Percentiles rank a stretch among this genome's conserved stretches.
Conservation (phyloP, 2,113 vertebrate species). For the Pangasianodon hypophthalmus region DNA sequence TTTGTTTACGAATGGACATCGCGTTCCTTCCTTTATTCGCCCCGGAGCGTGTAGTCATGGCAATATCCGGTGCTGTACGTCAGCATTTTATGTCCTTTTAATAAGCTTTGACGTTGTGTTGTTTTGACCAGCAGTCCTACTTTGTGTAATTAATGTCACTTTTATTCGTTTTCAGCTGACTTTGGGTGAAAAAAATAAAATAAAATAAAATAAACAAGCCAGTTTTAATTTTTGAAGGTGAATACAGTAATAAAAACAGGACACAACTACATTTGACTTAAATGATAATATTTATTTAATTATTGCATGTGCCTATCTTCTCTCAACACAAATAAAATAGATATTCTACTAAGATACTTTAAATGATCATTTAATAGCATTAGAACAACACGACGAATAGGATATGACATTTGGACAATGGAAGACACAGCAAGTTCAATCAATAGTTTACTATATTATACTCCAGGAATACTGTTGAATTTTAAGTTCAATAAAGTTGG, state of each 20-base stretch:
- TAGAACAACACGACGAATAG: slow-evolving; percentile 73
- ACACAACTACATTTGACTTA: slow-evolving; percentile 72
- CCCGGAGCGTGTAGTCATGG: slow-evolving; percentile 31
- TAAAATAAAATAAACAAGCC: neutral
- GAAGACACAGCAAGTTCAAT: slow-evolving; percentile 80
- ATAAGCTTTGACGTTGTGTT: neutral
- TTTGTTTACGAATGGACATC: slow-evolving; percentile 52
- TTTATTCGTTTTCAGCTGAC: neutral
- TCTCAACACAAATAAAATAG: slow-evolving; percentile 81
- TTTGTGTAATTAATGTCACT: neutral
- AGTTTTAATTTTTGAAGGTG: neutral
- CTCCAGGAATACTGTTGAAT: slow-evolving; percentile 71
- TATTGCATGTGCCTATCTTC: slow-evolving; percentile 88
- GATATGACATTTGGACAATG: slow-evolving; percentile 79
- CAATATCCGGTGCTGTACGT: slow-evolving; percentile 9
- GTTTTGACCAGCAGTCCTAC: neutral
- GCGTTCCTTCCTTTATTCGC: slow-evolving; percentile 48
- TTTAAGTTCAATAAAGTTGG: slow-evolving; percentile 79
- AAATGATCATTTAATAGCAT: slow-evolving; percentile 71
- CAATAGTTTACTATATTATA: slow-evolving; percentile 71
- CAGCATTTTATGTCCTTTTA: slow-evolving; percentile 4
- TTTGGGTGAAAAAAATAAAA: neutral
- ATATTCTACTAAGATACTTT: slow-evolving; percentile 75
- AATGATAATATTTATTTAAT: slow-evolving; percentile 77
- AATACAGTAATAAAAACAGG: neutral